Evolutionary conservation across 2,888 invertebrate species (phyloP).

Genomic region (Apoderus coryli): DNA sequence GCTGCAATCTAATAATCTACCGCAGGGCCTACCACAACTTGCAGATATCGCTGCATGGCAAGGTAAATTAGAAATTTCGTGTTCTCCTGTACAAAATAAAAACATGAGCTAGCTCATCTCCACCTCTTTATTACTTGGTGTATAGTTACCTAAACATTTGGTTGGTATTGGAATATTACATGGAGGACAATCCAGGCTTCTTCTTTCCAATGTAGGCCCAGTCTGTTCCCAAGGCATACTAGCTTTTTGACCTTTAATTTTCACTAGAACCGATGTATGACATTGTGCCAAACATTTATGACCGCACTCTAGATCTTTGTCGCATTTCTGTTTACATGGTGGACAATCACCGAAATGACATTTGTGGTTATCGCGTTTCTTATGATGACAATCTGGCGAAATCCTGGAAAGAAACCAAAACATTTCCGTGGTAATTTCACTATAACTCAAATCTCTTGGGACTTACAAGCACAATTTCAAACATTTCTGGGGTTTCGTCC

Average conservation of each 20-base stretch:
- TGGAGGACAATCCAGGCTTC: slow-evolving; percentile 51
- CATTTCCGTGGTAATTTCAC: neutral
- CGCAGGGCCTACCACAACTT: slow-evolving; percentile 71
- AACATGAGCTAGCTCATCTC: too few relatives aligned
- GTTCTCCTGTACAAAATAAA: slow-evolving; percentile 47
- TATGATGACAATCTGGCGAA: slow-evolving; percentile 75
- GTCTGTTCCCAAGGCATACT: slow-evolving; percentile 50
- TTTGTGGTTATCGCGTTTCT: slow-evolving; percentile 50
- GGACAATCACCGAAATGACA: slow-evolving; percentile 80
- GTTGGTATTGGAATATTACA: slow-evolving; percentile 56
- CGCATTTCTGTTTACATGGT: slow-evolving; percentile 64
- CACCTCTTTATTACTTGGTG: too few relatives aligned
- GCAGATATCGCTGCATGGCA: slow-evolving; percentile 54
- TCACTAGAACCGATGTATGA: slow-evolving; percentile 57
- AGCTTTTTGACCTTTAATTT: slow-evolving; percentile 41
- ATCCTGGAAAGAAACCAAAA: slow-evolving; percentile 32
- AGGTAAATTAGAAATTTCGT: slow-evolving; percentile 52
- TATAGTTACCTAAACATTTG: slow-evolving; percentile 43
- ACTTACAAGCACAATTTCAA: slow-evolving; percentile 51
- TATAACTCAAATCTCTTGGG: slow-evolving; percentile 8
- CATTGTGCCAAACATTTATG: slow-evolving; percentile 62
- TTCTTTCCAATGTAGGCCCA: slow-evolving; percentile 33
- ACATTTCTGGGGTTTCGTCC: slow-evolving; percentile 69
- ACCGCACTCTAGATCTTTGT: slow-evolving; percentile 41
- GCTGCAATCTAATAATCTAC: slow-evolving; percentile 53